Base-by-base conservation (phyloP, 2,113 vertebrate species). In the Dinomys branickii region DNA sequence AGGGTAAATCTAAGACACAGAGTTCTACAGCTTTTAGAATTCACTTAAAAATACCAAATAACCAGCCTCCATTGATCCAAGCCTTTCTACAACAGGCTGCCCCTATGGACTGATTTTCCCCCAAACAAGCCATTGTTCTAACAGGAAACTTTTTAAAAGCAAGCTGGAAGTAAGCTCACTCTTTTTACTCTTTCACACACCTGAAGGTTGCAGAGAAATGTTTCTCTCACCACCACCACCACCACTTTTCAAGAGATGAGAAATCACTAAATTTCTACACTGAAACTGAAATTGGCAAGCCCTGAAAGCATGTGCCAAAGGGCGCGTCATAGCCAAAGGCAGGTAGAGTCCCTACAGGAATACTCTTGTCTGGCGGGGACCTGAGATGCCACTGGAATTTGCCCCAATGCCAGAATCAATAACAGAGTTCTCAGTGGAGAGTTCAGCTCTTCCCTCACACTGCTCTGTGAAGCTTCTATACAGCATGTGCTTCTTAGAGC, bases 301-400 rank as follows among this genome's bases (percentile, higher is more conserved):
- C 41, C 56, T 6, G 35, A 88, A 84, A 69, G 61, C 14, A 14
- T 92, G 81, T 90, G 94, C 96, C 93, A 95, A 90, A 78, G 77
- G 97, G 96, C 78, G 94, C 92, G 85, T 67, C 80, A 22, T 77
- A 87, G 94, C 96, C 80, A 88, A 41, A 82, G 96, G 95, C 89
- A 78, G 63, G 71, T 28, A 90, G n/a, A 71, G 93, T 94, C 69
- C 86, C 88, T 52, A 41, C 38, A 38, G 47, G 87, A 93, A 96
- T 94, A 81, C 84, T 84, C 47, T 90, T 97, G 91, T 65, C 96
- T 96, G 63, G 63, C 85, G 24, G 94, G 94, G 96, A 96, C 88
- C 17, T 75, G 91, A 78, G 63, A 94, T 54, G 69, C 96, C 97
- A 94, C 96, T 92, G 94, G 92, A 95, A 97, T 97, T 95, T 95